A percentile compares a stretch with the other conserved stretches of the same genome.
phyloP scores from a whole-genome alignment of 2,888 invertebrate species.

The Drosophila recens region DNA sequence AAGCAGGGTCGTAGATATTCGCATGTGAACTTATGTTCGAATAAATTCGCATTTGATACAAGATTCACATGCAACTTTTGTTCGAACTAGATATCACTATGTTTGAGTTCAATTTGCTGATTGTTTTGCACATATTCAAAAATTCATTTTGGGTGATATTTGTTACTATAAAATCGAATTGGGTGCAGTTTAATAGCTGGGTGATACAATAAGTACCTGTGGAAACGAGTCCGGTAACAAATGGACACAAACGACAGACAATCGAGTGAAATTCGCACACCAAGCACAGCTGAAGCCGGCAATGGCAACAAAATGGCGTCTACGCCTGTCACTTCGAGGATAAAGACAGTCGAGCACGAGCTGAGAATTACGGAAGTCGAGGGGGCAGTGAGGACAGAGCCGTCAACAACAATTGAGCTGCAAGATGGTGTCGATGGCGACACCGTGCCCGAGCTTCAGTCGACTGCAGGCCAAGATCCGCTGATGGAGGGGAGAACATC shows the following conservation, averaged over 20 bases:
- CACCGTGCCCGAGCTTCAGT: conserved; percentile 27
- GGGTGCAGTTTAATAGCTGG: not conserved
- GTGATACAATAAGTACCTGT: not conserved
- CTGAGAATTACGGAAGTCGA: conserved; percentile 70
- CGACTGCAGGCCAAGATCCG: conserved; percentile 5
- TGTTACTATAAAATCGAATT: not conserved
- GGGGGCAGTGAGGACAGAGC: conserved; percentile 32
- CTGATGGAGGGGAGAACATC: conserved; percentile 31
- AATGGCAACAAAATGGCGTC: conserved; percentile 72
- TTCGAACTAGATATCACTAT: too few relatives aligned
- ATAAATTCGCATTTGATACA: too few relatives aligned
- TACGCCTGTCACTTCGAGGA: conserved; percentile 2
- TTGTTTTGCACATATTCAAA: not conserved
- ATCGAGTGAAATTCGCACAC: not conserved
- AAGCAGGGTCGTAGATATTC: too few relatives aligned
- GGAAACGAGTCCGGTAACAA: not conserved
- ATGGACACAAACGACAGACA: conserved; percentile 22
- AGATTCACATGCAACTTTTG: too few relatives aligned
- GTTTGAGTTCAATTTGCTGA: too few relatives aligned
- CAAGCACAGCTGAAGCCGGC: conserved; percentile 40
- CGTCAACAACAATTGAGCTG: conserved; percentile 38
- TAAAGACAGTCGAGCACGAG: conserved; percentile 40
- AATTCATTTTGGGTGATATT: not conserved
- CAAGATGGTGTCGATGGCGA: conserved; percentile 50
- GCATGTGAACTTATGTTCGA: too few relatives aligned